Percentiles rank a stretch among this genome's conserved stretches.
Conservation (phyloP, 2,113 vertebrate species). For the Gobio gobio region DNA sequence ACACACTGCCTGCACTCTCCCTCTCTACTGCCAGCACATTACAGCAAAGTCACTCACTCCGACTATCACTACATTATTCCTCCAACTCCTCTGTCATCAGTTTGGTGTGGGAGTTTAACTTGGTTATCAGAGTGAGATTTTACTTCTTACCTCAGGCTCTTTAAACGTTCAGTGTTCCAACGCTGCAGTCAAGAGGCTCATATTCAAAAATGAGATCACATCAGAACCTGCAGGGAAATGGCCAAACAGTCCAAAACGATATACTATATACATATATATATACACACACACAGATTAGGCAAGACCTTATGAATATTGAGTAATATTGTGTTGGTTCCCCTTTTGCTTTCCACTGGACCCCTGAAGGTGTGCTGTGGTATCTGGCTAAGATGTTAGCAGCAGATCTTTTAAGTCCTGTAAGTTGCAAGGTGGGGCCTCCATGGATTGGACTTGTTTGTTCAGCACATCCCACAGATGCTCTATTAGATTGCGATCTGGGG, state of each 20-base stretch:
- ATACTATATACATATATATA: no score
- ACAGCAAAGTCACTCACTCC: conserved; percentile 25
- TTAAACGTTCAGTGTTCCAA: background rate
- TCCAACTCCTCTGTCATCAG: conserved; percentile 9
- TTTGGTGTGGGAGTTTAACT: conserved; percentile 36
- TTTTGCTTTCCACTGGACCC: no score
- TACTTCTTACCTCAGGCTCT: conserved; percentile 35
- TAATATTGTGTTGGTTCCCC: no score
- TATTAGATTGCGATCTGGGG: no score
- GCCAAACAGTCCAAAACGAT: background rate
- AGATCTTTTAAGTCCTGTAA: no score
- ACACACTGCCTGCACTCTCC: background rate
- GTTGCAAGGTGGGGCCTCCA: no score
- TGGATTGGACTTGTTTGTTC: no score
- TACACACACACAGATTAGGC: no score
- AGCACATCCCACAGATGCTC: no score
- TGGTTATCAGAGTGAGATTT: conserved; percentile 7
- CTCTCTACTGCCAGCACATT: background rate
- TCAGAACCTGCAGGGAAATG: background rate
- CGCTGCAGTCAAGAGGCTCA: background rate
- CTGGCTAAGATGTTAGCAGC: no score
- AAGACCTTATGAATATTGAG: no score
- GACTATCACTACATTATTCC: conserved; percentile 21
- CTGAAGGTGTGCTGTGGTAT: no score
- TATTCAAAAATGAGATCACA: conserved; percentile 4